A percentile compares a stretch with the other conserved stretches of the same genome.
Conservation (phyloP, 2,797 vertebrate genomes). For the Eleutherodactylus coqui region DNA sequence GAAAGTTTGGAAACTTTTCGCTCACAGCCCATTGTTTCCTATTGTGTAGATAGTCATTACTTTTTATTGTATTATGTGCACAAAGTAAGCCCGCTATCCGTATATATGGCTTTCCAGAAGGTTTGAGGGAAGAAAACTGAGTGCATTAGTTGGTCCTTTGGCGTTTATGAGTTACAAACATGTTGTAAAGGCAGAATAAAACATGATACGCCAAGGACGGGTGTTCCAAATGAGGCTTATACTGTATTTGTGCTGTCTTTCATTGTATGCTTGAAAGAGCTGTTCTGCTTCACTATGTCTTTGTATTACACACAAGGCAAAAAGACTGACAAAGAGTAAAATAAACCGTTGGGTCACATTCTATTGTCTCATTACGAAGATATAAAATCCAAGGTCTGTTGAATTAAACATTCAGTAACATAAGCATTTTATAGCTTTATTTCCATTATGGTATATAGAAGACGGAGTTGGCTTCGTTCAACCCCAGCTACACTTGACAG, state of each 20-base stretch:
- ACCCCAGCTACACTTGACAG: conserved; percentile 3
- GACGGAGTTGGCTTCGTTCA: background rate
- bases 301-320: conserved; percentile 29
- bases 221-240: conserved; percentile 17
- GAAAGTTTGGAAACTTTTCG: background rate
- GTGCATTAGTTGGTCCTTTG: conserved; percentile 44
- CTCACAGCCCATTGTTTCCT: background rate
- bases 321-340: conserved; percentile 14
- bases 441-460: background rate
- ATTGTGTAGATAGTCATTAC: background rate
- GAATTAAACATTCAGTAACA: background rate
- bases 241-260: conserved; percentile 45
- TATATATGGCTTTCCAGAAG: conserved; percentile 43
- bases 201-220: conserved; percentile 51
- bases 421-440: background rate
- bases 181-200: conserved; percentile 39
- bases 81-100: background rate
- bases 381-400: background rate
- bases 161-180: conserved; percentile 51
- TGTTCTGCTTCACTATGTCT: conserved; percentile 8
- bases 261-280: conserved; percentile 48
- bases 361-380: background rate
- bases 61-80: conserved; percentile 34
- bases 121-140: conserved; percentile 42
- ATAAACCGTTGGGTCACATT: background rate